These are phyloP conservation scores for Cryptocephalus moraei DNA, from an alignment of 2,888 invertebrate species.

Conservation along the genomic window DNA sequence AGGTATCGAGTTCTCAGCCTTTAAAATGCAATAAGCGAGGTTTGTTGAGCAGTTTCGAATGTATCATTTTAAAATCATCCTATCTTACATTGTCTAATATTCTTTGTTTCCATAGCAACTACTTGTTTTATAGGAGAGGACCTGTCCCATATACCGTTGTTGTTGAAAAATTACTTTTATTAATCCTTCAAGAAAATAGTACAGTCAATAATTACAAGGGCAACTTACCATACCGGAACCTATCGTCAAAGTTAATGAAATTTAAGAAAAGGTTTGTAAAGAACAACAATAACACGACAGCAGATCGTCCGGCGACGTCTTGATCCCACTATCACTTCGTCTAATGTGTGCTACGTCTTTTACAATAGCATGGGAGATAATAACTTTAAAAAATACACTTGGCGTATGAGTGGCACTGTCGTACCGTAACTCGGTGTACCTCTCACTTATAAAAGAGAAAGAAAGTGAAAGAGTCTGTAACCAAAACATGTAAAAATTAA, in stretches of 20 bases:
- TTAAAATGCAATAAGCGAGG: too few relatives aligned
- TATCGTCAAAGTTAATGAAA: slow-evolving; percentile 11
- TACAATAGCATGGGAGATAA: slow-evolving; percentile 5
- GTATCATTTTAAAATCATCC: too few relatives aligned
- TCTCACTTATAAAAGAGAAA: too few relatives aligned
- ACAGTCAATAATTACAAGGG: slow-evolving; percentile 19
- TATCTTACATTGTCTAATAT: too few relatives aligned
- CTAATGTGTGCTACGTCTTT: slow-evolving; percentile 5
- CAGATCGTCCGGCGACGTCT: slow-evolving; percentile 8
- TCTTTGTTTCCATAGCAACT: too few relatives aligned
- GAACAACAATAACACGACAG: slow-evolving; percentile 13
- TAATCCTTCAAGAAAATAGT: slow-evolving; percentile 15
- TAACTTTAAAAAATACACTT: slow-evolving; percentile 9
- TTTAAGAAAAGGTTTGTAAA: slow-evolving; percentile 9
- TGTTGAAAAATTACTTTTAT: slow-evolving; percentile 22
- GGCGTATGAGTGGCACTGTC: not conserved
- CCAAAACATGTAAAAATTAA: slow-evolving; percentile 9
- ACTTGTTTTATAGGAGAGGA: slow-evolving; percentile 18
- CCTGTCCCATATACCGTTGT: slow-evolving; percentile 26
- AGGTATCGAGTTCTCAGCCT: too few relatives aligned
- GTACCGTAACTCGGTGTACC: too few relatives aligned
- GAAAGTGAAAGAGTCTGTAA: slow-evolving; percentile 2
- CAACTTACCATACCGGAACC: slow-evolving; percentile 23
- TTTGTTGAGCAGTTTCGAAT: too few relatives aligned
- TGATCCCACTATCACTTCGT: slow-evolving; percentile 12